Evolutionary conservation across 2,113 vertebrate species (phyloP), one percentile per base, ranked within the genome.

Genomic region (Rhagologus leucostigma): DNA sequence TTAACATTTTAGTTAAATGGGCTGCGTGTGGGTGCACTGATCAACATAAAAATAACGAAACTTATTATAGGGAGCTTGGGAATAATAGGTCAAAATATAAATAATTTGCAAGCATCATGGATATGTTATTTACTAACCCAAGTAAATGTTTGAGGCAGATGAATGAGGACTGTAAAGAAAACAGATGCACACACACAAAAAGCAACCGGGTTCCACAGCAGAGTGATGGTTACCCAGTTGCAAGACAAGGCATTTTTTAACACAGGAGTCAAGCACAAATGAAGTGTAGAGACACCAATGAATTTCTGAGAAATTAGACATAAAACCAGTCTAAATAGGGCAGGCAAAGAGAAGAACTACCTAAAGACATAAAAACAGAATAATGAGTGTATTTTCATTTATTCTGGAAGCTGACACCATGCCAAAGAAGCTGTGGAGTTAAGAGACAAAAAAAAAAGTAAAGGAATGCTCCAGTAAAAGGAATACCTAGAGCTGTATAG

Each of bases 401-500:
- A n/a, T 75, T 65, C 52, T 86, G 53, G 26, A 84, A 81, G 13
- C 9, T 73, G 17, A 65, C 71, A 67, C 11, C 16, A n/a, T 47
- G 5, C 6, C 44, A 32, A 59, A 10, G 39, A 83, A 79, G 13
- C 32, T 56, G 10, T 39, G 16, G 27, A 41, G 6, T 71, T 60
- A 64, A 59, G 17, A 79, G 13, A 37, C 2, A 27, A 44, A 41
- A 33, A 33, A n/a, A 39, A 7, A 27, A 8, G 1, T 11, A 20
- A 47, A 52, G 13, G 20, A 47, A 33, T 50, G 8, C 3, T 63
- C 9, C 20, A 33, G 12, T 26, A 76, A 65, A 47, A 56, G 10
- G 50, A 64, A 64, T 21, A 39, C 0, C 0, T 23, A 9, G 4
- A 30, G 8, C 5, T 52, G 13, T 49, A 16, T 64, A 39, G 7